Base-by-base conservation (phyloP, 2,888 invertebrate species). In the Xylota sylvarum region DNA sequence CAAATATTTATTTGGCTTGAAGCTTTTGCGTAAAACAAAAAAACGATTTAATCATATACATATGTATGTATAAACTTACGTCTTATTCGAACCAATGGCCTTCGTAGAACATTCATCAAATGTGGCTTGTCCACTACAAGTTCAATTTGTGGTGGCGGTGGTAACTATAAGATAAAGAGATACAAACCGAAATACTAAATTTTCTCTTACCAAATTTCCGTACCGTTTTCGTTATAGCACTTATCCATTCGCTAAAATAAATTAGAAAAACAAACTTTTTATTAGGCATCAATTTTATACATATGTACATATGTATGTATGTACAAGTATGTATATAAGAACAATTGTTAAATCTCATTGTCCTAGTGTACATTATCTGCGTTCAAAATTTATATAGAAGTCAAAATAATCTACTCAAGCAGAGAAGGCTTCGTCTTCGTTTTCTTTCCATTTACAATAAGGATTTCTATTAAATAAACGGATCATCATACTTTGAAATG, bases 191-290 rank as follows among this genome's bases (percentile, higher is more conserved):
- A 64, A 76, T 40, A 37, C 46, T 27, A 19, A 58, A 43, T 46
- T 43, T 48, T 19, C 12, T 10, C 14, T 56, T 37, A 19, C 32
- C 17, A 64, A 56, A 64, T 30, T n/a, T 83, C 94, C 96, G 95
- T 93, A 96, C 96, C 92, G 96, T 96, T 93, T 96, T 96, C 88
- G 96, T 95, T 89, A 96, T 96, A 72, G 96, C 96, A 74, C 95
- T 94, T 94, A 96, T 95, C 96, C 96, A 96, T 89, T 96, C 96
- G 92, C 96, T 96, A 93, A 87, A 92, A 92, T 86, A 50, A 74
- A 62, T 60, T 19, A 91, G 90, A 89, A 89, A 89, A 86, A 85
- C 62, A 88, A 65, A 80, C 19, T 37, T 50, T 32, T 65, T 37
- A 64, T n/a, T 64, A 19, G 7, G 10, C 23, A 65, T 76, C 30